Conservation (phyloP, 2,797 vertebrate species). For the Macropodus opercularis region DNA sequence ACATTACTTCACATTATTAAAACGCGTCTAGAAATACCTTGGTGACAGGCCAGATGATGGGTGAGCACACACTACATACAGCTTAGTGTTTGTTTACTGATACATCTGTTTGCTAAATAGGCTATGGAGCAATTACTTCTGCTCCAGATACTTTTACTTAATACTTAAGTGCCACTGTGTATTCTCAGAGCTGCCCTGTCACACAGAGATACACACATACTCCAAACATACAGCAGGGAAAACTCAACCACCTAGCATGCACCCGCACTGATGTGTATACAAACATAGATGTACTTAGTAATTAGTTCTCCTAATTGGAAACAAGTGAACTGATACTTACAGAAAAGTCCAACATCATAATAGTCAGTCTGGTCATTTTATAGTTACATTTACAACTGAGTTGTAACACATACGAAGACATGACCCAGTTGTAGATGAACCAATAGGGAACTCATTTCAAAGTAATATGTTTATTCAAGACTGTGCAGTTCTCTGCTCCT, state of each 20-base stretch:
- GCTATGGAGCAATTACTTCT: constrained; percentile 65
- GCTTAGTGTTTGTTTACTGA: constrained; percentile 32
- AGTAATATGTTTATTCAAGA: too few species aligned
- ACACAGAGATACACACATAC: too few species aligned
- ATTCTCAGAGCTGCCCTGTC: constrained; percentile 7
- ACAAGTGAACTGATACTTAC: constrained; percentile 40
- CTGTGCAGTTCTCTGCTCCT: too few species aligned
- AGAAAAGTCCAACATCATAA: background rate
- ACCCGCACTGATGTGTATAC: too few species aligned
- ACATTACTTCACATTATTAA: background rate
- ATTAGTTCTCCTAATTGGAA: constrained; percentile 23
- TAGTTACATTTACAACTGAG: background rate
- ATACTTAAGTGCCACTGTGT: constrained; percentile 46
- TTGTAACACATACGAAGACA: background rate
- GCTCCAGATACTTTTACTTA: constrained; percentile 65
- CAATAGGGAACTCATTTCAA: too few species aligned
- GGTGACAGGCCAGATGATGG: constrained; percentile 4
- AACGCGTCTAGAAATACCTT: background rate
- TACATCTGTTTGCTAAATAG: constrained; percentile 45
- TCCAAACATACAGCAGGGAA: constrained; percentile 14
- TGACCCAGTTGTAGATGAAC: too few species aligned
- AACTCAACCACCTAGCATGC: too few species aligned
- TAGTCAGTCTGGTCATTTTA: background rate
- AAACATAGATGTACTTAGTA: too few species aligned
- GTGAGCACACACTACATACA: constrained; percentile 12